phyloP scores from a whole-genome alignment of 2,797 vertebrate species.

The Tachyglossus aculeatus region DNA sequence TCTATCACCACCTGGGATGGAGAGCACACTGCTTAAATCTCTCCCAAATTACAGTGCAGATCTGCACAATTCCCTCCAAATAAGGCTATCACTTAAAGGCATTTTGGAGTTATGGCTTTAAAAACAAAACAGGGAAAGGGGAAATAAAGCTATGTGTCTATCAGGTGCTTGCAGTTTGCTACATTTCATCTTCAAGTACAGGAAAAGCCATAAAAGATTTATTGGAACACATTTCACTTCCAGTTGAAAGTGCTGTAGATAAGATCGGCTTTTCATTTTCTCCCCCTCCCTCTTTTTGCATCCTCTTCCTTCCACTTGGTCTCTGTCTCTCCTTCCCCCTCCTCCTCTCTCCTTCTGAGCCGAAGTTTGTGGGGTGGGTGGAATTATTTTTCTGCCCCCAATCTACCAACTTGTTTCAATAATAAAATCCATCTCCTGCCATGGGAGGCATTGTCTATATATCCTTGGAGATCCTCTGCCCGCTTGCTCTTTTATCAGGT shows the following conservation, averaged over 20 bases:
- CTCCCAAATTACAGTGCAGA: too few relatives aligned
- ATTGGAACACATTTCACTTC: conserved; percentile 64
- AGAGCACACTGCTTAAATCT: too few relatives aligned
- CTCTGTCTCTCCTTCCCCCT: conserved; percentile 28
- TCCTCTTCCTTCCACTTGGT: neutral
- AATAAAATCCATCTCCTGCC: conserved; percentile 61
- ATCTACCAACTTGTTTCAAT: conserved; percentile 64
- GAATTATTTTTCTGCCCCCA: conserved; percentile 61
- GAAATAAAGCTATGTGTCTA: conserved; percentile 8
- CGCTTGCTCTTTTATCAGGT: conserved; percentile 68
- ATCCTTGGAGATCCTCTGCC: conserved; percentile 69
- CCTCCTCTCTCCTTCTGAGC: conserved; percentile 45
- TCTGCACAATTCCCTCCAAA: too few relatives aligned
- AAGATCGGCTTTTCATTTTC: conserved; percentile 41
- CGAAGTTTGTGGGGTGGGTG: conserved; percentile 50
- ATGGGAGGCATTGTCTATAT: conserved; percentile 66
- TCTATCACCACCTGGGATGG: too few relatives aligned
- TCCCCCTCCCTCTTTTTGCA: conserved; percentile 17
- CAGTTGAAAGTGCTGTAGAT: conserved; percentile 52
- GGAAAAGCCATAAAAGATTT: conserved; percentile 44
- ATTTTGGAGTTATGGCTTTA: too few relatives aligned
- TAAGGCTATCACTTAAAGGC: too few relatives aligned
- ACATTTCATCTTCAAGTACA: conserved; percentile 47
- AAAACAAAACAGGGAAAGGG: too few relatives aligned
- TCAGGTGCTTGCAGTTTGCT: conserved; percentile 49